Base-by-base conservation (phyloP, 2,888 invertebrate species). In the Drosophila buzzatii region DNA sequence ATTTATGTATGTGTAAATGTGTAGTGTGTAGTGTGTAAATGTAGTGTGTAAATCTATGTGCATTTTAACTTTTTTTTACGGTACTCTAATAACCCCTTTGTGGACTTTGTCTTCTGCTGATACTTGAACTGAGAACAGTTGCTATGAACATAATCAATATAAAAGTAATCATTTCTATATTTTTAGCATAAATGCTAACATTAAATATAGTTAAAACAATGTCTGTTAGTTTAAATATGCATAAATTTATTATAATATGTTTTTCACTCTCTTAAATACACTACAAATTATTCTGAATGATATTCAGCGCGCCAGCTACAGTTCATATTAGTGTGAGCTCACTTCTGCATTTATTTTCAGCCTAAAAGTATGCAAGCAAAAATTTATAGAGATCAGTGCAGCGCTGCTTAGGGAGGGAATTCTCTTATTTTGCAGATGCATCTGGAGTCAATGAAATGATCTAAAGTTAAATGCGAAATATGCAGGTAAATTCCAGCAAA, bases 281-380 rank as follows among this genome's bases (percentile, higher is more conserved):
- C 23, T 23, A 18, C 12, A 12, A 49, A 49, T 3, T 7, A 23
- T 3, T 23, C 7, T 1, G 8, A 16, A 10, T 1, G 23, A 53
- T 53, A 6, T n/a, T 2, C n/a, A 31, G 8, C 3, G n/a, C 79
- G 79, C 79, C 77, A 74, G 67, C 77, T 74, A 71, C 44, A 49
- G 55, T 14, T 75, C 57, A 62, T 10, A 0, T 39, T 6, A 9
- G 0, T 7, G 1, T 8, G 0, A 23, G 7, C 4, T n/a, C 12
- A 23, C 2, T 45, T 9, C 1, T 39, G 52, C 41, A 39, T n/a
- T 9, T 2, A 5, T 7, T 3, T 2, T 0, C 33, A 20, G 77
- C 77, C 41, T 0, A 53, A 75, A 59, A 41, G 51, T 71, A 78
- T 75, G 79, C 77, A 59, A 44, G 27, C 6, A 18, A 52, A 0